phyloP scores from a whole-genome alignment of 2,797 vertebrate species.

The Poecilia wingei region DNA sequence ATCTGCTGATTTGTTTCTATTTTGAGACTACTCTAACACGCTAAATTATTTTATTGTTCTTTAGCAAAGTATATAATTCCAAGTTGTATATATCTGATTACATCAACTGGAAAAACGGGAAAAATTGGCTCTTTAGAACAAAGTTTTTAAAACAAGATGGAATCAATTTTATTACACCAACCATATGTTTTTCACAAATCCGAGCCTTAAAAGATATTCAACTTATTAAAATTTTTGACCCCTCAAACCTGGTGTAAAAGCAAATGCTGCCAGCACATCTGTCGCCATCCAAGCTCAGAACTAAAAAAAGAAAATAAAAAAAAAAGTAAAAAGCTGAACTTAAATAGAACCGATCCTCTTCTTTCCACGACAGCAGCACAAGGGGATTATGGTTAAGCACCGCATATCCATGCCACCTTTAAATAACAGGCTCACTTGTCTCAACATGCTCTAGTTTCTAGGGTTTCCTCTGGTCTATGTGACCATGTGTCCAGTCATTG shows the following conservation, averaged over 20 bases:
- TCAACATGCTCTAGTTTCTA: slow-evolving; percentile 35
- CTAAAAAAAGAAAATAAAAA: neutral
- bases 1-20: neutral
- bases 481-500: slow-evolving; percentile 24
- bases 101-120: neutral
- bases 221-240: neutral
- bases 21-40: neutral
- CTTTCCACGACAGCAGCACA: slow-evolving; percentile 6
- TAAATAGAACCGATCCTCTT: neutral
- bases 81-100: neutral
- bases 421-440: slow-evolving; percentile 64
- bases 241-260: neutral
- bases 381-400: slow-evolving; percentile 9
- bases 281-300: neutral
- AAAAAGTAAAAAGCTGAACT: neutral
- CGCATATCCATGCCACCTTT: slow-evolving; percentile 52
- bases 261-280: neutral
- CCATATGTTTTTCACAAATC: neutral
- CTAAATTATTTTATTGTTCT: neutral
- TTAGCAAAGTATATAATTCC: neutral
- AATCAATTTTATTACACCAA: neutral
- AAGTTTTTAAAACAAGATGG: neutral
- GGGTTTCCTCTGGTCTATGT: slow-evolving; percentile 13
- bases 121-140: neutral
- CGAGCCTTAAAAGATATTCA: neutral